phyloP scores from a whole-genome alignment of 2,888 invertebrate genomes.

The Macrophya annulata region DNA sequence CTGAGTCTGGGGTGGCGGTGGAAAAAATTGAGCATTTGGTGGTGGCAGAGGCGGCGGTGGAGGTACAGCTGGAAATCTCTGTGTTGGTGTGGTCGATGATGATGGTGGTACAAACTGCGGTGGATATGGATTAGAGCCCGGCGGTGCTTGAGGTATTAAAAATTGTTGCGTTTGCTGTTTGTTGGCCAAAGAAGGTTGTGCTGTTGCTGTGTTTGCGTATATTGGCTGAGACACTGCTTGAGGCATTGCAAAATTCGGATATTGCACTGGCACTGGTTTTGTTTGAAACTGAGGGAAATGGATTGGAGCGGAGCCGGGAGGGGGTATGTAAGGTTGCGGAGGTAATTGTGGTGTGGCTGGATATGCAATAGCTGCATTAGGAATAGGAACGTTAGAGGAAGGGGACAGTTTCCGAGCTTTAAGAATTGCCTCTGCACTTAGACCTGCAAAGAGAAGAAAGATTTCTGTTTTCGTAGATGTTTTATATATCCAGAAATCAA shows the following conservation, averaged over 20 bases:
- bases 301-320: slow-evolving; percentile 74
- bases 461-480: not conserved
- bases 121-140: slow-evolving; percentile 77
- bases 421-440: slow-evolving; percentile 74
- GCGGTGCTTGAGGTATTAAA: slow-evolving; percentile 75
- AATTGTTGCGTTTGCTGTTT: slow-evolving; percentile 65
- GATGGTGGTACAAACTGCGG: slow-evolving; percentile 70
- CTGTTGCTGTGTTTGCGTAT: slow-evolving; percentile 16
- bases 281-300: slow-evolving; percentile 73
- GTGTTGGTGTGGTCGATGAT: slow-evolving; percentile 62
- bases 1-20: slow-evolving; percentile 62
- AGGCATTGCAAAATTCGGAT: slow-evolving; percentile 67
- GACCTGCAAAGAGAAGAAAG: slow-evolving; percentile 65
- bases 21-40: slow-evolving; percentile 61
- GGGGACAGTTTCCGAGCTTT: slow-evolving; percentile 72
- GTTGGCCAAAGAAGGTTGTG: slow-evolving; percentile 36
- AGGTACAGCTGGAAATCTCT: slow-evolving; percentile 59
- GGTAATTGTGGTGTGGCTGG: slow-evolving; percentile 72
- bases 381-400: slow-evolving; percentile 60
- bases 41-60: slow-evolving; percentile 60
- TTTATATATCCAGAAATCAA: not conserved
- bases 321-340: slow-evolving; percentile 77
- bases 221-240: slow-evolving; percentile 60
- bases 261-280: slow-evolving; percentile 70
- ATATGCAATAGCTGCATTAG: slow-evolving; percentile 63